These are phyloP conservation scores for Lacerta agilis DNA, from an alignment of 2,797 vertebrate species.

Conservation along the genomic window DNA sequence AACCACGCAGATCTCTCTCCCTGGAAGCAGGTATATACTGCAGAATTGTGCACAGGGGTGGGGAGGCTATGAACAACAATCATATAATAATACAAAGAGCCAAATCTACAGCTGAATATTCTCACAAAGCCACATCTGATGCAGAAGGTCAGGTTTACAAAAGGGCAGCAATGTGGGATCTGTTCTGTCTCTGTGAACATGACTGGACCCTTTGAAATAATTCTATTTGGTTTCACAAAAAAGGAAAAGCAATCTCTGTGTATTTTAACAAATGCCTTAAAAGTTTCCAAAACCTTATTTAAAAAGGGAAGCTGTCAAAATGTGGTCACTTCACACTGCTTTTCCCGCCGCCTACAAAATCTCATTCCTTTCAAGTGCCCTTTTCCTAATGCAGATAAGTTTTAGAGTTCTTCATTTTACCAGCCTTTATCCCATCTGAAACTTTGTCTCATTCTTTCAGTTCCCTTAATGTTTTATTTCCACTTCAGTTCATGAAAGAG, in stretches of 20 bases:
- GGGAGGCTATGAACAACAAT: background rate
- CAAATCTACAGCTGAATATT: background rate
- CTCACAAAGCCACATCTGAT: background rate
- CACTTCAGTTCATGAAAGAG: background rate
- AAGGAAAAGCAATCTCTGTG: background rate
- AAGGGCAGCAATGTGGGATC: background rate
- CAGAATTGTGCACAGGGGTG: background rate
- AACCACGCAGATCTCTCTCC: background rate
- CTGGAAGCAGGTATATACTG: background rate
- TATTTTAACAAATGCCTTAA: background rate
- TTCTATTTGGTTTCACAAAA: background rate
- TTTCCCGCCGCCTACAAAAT: background rate
- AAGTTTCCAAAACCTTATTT: background rate
- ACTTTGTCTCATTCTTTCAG: background rate
- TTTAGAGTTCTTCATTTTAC: background rate
- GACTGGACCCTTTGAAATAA: background rate
- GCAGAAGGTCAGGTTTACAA: background rate
- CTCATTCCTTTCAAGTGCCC: background rate
- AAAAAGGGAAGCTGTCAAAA: background rate
- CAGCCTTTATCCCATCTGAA: background rate
- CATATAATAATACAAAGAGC: background rate
- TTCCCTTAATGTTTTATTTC: background rate
- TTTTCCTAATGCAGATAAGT: background rate
- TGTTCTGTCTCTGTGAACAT: background rate
- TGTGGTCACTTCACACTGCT: background rate